A percentile compares a stretch with the other conserved stretches of the same genome.
Conservation (phyloP, 2,888 invertebrate species). For the Agrotis ipsilon region DNA sequence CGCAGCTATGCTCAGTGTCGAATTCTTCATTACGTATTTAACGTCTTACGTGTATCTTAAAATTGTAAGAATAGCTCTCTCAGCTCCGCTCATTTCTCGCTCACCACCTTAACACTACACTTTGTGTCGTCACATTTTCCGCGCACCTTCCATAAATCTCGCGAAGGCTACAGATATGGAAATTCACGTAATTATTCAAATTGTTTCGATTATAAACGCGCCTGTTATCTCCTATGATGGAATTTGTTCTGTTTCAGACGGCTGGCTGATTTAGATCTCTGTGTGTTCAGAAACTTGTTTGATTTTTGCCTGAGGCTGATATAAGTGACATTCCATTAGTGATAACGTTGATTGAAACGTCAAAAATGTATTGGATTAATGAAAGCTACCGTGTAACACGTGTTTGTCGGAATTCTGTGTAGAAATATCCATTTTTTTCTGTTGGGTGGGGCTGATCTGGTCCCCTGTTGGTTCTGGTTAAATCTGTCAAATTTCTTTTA, state of each 20-base stretch:
- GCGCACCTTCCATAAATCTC: conserved; percentile 67
- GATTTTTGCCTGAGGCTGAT: not conserved
- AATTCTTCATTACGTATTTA: too few species aligned
- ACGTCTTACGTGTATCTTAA: too few species aligned
- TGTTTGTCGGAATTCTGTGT: too few species aligned
- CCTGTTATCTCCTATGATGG: conserved; percentile 36
- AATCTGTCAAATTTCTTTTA: too few species aligned
- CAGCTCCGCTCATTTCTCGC: not conserved
- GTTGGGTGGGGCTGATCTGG: too few species aligned
- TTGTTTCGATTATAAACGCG: conserved; percentile 67
- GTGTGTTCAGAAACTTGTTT: conserved; percentile 1
- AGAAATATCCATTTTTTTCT: too few species aligned
- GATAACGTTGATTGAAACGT: not conserved
- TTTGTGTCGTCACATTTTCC: conserved; percentile 57
- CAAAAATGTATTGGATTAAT: too few species aligned
- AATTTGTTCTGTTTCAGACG: conserved; percentile 48
- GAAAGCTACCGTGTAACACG: too few species aligned
- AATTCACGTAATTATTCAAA: conserved; percentile 80
- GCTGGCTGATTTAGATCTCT: conserved; percentile 4
- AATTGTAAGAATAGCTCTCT: not conserved
- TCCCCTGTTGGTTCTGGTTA: too few species aligned
- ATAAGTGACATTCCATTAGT: not conserved
- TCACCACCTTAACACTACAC: conserved; percentile 13
- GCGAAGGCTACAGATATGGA: conserved; percentile 69
- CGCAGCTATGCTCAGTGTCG: too few species aligned